A percentile compares a stretch with the other conserved stretches of the same genome.
Conservation (phyloP, 1,140 invertebrate species). For the Lepidurus packardi region DNA sequence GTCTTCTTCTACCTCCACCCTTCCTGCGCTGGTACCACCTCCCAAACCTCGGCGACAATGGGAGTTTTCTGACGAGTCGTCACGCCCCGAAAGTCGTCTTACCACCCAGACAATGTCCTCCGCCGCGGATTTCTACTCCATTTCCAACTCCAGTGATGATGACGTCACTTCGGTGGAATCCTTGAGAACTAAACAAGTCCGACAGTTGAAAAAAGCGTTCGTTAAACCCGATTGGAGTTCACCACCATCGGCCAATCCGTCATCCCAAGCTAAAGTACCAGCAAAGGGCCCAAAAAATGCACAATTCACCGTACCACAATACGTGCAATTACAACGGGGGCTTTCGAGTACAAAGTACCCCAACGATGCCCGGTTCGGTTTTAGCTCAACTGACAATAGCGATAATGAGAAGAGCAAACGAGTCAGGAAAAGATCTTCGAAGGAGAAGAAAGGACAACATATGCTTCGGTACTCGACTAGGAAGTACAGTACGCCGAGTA, state of each 20-base stretch:
- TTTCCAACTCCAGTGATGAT: neutral
- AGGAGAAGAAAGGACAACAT: neutral
- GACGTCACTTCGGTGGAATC: neutral
- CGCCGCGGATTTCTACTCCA: neutral
- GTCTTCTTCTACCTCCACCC: neutral
- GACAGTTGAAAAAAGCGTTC: neutral
- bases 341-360: neutral
- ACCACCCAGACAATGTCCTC: no score
- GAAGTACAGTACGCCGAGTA: neutral
- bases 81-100: neutral
- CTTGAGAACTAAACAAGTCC: conserved; percentile 5
- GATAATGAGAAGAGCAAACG: neutral
- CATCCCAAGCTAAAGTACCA: neutral
- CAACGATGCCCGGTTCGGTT: neutral
- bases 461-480: neutral
- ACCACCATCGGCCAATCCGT: neutral
- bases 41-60: conserved; percentile 1
- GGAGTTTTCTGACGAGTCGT: neutral
- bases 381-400: neutral
- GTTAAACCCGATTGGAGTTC: neutral
- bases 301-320: neutral
- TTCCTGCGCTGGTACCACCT: neutral
- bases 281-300: neutral
- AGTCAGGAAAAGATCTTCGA: neutral
- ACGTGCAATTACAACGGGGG: neutral